These are phyloP conservation scores for Chloromyia formosa DNA, from an alignment of 2,888 invertebrate genomes.

Conservation along the genomic window DNA sequence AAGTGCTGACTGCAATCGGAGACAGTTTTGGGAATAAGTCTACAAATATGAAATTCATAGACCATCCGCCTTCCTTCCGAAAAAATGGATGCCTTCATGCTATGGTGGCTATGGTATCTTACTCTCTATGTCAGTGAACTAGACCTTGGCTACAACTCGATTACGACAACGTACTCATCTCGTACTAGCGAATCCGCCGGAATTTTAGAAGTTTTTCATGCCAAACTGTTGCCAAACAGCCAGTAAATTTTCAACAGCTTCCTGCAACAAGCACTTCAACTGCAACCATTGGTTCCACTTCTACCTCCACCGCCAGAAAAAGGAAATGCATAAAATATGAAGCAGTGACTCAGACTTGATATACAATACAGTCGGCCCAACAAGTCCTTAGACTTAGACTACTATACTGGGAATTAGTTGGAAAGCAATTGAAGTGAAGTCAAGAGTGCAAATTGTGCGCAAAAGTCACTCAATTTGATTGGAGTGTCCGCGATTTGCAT, in stretches of 20 bases:
- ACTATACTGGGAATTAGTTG: conserved; percentile 31
- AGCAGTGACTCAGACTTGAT: background rate
- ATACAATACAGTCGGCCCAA: background rate
- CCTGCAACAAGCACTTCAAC: too few relatives aligned
- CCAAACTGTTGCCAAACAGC: background rate
- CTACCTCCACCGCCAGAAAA: background rate
- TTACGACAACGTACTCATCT: conserved; percentile 1
- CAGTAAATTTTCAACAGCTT: too few relatives aligned
- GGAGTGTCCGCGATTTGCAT: conserved; percentile 40
- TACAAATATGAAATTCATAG: conserved; percentile 14
- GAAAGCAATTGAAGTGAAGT: conserved; percentile 34
- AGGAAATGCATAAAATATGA: background rate
- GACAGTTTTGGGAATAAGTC: background rate
- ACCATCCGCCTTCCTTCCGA: background rate
- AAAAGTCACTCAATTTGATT: conserved; percentile 41
- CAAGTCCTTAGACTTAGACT: conserved; percentile 12
- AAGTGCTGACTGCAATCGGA: conserved; percentile 1
- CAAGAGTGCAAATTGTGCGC: conserved; percentile 35
- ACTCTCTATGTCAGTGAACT: conserved; percentile 33
- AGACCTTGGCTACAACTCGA: conserved; percentile 27
- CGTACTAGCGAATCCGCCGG: background rate
- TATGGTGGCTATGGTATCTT: background rate
- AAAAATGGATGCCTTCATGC: background rate
- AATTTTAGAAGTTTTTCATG: conserved; percentile 1
- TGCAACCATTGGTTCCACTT: background rate